These are phyloP conservation scores for Dolichomitus sp. DNA, from an alignment of 2,888 invertebrate species.

Conservation along the genomic window DNA sequence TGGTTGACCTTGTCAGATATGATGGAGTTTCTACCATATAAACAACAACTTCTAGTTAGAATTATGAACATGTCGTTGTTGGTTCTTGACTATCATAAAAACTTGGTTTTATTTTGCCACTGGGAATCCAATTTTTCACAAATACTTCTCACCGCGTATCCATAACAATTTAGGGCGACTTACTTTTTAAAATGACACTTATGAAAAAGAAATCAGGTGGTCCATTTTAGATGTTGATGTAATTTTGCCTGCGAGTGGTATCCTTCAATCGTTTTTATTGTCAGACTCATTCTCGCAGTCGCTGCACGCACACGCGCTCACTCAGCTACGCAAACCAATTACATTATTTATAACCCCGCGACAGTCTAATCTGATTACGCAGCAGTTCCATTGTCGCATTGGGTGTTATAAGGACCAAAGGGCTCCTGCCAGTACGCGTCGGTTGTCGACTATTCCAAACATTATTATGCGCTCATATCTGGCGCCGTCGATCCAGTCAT, in stretches of 20 bases:
- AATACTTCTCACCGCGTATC: too few relatives aligned
- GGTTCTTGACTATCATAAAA: too few relatives aligned
- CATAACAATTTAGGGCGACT: too few relatives aligned
- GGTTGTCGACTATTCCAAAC: background rate
- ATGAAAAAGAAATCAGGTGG: background rate
- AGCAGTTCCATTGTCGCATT: constrained; percentile 16
- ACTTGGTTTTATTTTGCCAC: too few relatives aligned
- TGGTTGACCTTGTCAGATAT: too few relatives aligned
- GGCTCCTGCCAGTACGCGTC: constrained; percentile 1
- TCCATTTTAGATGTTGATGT: background rate
- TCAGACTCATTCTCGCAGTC: constrained; percentile 1
- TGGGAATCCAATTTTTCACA: too few relatives aligned
- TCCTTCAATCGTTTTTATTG: background rate
- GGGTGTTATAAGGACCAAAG: background rate
- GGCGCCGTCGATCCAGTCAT: background rate
- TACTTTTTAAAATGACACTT: background rate
- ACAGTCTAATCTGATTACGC: constrained; percentile 75
- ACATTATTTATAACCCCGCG: constrained; percentile 76
- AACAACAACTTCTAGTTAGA: too few relatives aligned
- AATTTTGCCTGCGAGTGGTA: background rate
- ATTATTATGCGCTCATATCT: background rate
- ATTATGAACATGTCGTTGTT: too few relatives aligned
- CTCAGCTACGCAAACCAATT: constrained; percentile 72
- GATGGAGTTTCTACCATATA: too few relatives aligned
- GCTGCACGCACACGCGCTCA: background rate